Conservation (phyloP, 2,797 vertebrate species). For the Pristis pectinata region DNA sequence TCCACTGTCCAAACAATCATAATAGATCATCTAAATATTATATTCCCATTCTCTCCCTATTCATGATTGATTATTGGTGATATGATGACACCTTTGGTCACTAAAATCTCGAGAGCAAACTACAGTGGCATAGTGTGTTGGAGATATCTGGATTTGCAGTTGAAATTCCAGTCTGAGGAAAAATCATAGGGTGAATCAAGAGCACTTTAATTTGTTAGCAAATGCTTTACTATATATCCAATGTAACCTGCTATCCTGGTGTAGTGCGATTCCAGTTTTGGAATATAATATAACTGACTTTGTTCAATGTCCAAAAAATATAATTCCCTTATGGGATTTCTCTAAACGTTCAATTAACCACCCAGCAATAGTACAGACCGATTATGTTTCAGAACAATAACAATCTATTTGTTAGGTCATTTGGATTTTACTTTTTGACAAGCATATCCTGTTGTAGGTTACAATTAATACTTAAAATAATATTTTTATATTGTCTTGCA, state of each 20-base stretch:
- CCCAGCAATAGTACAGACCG: too few relatives aligned
- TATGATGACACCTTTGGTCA: background rate
- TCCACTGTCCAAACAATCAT: too few relatives aligned
- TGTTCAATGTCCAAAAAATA: background rate
- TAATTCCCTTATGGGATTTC: background rate
- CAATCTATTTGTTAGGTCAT: too few relatives aligned
- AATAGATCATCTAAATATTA: too few relatives aligned
- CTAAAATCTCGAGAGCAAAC: background rate
- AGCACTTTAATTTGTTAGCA: background rate
- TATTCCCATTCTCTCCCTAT: background rate
- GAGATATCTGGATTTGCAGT: background rate
- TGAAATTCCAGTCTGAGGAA: background rate
- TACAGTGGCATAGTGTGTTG: background rate
- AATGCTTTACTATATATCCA: background rate
- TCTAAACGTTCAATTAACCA: background rate
- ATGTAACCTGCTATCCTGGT: background rate
- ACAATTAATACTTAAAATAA: background rate
- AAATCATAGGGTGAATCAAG: background rate
- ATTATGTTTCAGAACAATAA: too few relatives aligned
- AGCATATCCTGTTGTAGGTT: background rate
- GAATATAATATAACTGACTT: background rate
- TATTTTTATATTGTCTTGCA: slow-evolving; percentile 45
- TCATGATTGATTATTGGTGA: background rate
- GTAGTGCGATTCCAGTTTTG: background rate
- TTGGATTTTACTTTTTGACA: background rate